These are phyloP conservation scores for Coecobrya sp. DNA, from an alignment of 2,888 invertebrate species.

Conservation along the genomic window DNA sequence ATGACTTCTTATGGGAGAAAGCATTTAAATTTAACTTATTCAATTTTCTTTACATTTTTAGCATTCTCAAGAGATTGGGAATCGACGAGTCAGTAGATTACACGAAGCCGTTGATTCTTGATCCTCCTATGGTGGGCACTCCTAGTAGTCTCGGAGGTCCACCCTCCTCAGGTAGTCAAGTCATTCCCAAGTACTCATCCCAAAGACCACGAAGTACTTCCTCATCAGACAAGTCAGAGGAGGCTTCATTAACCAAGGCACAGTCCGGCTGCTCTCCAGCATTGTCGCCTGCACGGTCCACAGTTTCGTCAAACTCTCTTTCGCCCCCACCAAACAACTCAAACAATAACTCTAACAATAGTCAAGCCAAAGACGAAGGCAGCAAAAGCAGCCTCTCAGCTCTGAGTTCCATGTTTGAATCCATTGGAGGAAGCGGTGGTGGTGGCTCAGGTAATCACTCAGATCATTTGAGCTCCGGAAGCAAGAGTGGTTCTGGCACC, in stretches of 20 bases:
- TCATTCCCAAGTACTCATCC: constrained; percentile 80
- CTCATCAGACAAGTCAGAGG: constrained; percentile 85
- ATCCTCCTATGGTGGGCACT: constrained; percentile 87
- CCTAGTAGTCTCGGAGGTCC: constrained; percentile 87
- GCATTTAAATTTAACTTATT: not conserved
- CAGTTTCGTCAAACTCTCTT: constrained; percentile 76
- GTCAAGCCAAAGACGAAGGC: constrained; percentile 82
- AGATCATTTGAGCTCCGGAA: constrained; percentile 64
- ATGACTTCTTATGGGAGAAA: not conserved
- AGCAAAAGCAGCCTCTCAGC: constrained; percentile 91
- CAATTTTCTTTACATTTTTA: constrained; percentile 88
- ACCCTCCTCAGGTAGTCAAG: constrained; percentile 81
- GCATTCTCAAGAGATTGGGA: constrained; percentile 96
- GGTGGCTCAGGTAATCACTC: constrained; percentile 87
- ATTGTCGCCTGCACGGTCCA: constrained; percentile 71
- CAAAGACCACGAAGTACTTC: constrained; percentile 85
- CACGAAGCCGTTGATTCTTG: constrained; percentile 94
- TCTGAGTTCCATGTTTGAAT: constrained; percentile 96
- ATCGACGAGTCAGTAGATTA: constrained; percentile 98
- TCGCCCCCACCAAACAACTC: constrained; percentile 69
- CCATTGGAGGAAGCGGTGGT: constrained; percentile 90
- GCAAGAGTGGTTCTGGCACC: constrained; percentile 82
- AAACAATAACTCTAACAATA: constrained; percentile 66
- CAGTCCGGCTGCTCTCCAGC: constrained; percentile 77
- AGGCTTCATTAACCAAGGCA: constrained; percentile 79